A percentile compares a stretch with the other conserved stretches of the same genome.
Evolutionary conservation across 2,113 vertebrate genomes (phyloP).

Genomic region (Megaceryle maxima): DNA sequence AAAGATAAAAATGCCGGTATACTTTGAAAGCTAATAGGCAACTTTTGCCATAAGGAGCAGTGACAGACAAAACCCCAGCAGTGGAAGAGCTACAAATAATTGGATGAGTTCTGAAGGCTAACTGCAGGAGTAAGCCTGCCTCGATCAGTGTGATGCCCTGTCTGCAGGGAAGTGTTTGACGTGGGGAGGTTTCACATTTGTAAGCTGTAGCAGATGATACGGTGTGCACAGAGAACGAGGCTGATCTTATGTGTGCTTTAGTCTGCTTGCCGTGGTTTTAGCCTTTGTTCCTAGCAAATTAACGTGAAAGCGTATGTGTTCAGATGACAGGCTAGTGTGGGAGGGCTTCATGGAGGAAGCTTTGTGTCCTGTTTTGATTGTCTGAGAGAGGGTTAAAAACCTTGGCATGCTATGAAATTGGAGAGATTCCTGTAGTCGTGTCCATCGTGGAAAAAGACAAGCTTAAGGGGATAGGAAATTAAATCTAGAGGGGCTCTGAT

Average conservation of each 20-base stretch:
- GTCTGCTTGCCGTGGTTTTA: not conserved
- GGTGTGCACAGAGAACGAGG: not conserved
- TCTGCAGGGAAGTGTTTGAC: not conserved
- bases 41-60: not conserved
- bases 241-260: not conserved
- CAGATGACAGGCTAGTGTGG: not conserved
- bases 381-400: not conserved
- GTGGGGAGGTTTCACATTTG: not conserved
- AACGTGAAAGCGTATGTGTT: accelerated
- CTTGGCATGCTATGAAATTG: not conserved
- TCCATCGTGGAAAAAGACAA: not conserved
- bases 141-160: not conserved
- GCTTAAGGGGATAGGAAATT: not conserved
- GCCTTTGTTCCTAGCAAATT: accelerated
- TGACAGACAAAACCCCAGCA: not conserved
- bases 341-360: not conserved
- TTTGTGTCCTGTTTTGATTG: not conserved
- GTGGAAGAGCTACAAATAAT: not conserved
- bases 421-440: not conserved
- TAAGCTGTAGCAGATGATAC: not conserved
- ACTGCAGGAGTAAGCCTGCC: not conserved
- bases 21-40: not conserved
- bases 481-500: not conserved
- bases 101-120: not conserved
- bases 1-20: not conserved